Conservation (phyloP, 2,888 invertebrate genomes). For the Cheilosia grossa region DNA sequence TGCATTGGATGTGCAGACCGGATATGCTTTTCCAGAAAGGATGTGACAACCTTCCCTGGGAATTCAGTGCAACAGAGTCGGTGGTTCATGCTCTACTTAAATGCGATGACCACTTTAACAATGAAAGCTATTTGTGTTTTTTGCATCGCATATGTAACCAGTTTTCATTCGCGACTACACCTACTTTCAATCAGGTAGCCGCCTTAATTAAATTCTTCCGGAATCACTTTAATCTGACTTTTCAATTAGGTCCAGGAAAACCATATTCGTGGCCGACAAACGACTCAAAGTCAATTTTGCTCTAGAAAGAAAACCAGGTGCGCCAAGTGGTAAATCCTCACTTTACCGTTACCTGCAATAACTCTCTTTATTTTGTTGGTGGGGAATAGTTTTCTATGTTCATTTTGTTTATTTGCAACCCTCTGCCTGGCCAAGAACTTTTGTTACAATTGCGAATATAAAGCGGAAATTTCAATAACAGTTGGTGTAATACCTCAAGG, state of each 20-base stretch:
- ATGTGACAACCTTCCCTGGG: not conserved
- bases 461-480: conserved; percentile 56
- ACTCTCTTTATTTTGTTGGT: not conserved
- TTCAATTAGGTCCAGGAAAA: not conserved
- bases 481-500: conserved; percentile 59
- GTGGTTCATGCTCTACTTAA: too few species aligned
- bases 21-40: conserved; percentile 3
- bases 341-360: conserved; percentile 4
- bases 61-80: not conserved
- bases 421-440: conserved; percentile 8
- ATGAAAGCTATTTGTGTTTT: too few species aligned
- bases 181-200: not conserved
- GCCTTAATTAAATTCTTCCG: not conserved
- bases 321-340: conserved; percentile 49
- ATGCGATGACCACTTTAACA: too few species aligned
- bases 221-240: not conserved
- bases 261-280: conserved; percentile 25
- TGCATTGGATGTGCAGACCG: not conserved
- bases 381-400: conserved; percentile 36
- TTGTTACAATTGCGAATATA: conserved; percentile 49
- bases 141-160: not conserved
- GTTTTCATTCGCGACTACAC: not conserved
- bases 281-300: conserved; percentile 45
- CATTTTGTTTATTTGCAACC: not conserved
- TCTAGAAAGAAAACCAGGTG: conserved; percentile 54